Percentiles rank a stretch among this genome's conserved stretches.
Conservation (phyloP, 2,113 vertebrate genomes). For the Crotalus helleri region DNA sequence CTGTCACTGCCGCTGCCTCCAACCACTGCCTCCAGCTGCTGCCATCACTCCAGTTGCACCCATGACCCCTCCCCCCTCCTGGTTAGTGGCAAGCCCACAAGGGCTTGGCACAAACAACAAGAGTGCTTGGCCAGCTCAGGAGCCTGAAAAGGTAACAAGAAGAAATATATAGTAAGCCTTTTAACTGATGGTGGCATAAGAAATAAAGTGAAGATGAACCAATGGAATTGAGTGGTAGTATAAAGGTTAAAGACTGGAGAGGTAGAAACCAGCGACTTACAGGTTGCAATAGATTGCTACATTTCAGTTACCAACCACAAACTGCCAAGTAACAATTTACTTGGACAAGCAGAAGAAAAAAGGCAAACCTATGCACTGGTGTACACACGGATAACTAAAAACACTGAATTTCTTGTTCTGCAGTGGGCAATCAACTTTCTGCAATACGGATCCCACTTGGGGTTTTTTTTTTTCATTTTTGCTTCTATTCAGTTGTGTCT, state of each 20-base stretch:
- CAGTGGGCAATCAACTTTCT: not conserved
- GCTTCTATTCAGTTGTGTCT: not conserved
- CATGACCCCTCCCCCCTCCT: too few species aligned
- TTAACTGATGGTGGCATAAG: not conserved
- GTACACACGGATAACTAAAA: not conserved
- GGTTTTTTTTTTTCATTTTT: not conserved
- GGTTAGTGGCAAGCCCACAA: too few species aligned
- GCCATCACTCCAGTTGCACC: too few species aligned
- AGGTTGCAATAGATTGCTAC: not conserved
- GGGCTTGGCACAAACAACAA: not conserved
- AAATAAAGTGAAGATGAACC: not conserved
- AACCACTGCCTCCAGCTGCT: too few species aligned
- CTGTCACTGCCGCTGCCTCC: too few species aligned
- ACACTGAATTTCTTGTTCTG: not conserved
- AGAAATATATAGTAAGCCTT: not conserved
- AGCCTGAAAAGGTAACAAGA: not conserved
- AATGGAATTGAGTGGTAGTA: not conserved
- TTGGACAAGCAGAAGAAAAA: not conserved
- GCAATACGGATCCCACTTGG: not conserved
- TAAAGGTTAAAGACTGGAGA: not conserved
- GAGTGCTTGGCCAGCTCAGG: not conserved
- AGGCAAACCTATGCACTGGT: not conserved
- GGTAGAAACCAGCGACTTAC: not conserved
- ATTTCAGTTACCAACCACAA: not conserved
- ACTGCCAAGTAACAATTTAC: not conserved